Evolutionary conservation across 2,888 invertebrate species (phyloP), one percentile per base, ranked within the genome.

Genomic region (Sylvicola cinctus): DNA sequence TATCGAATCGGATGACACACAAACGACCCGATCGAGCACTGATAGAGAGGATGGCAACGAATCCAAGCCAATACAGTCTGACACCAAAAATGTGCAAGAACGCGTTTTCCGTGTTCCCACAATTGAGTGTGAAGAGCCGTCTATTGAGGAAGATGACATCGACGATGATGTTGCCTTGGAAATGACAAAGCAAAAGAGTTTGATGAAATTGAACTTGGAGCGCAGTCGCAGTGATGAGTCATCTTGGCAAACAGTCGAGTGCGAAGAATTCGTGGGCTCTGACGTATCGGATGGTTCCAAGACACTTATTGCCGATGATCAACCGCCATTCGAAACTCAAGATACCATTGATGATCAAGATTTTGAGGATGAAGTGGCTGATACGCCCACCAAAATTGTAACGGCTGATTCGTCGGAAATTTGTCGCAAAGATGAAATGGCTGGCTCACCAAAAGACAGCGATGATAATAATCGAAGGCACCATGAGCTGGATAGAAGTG

Each of bases 201-300:
- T 52, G 38, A 45, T 55, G 2, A 52, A 51, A 40, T 44, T 56
- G 2, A 58, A 55, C 33, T 44, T 55, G 33, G 58, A 58, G 40
- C 63, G 70, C 3, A 70, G 68, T 38, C 60, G 61, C 44, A 74
- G 74, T 42, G 74, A 74, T 49, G 74, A 75, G 46, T 67, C 66
- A 2, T 74, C 74, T 2, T 74, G 70, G 68, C 61, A 70, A 42
- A 71, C 74, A 1, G 66, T 68, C 3, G 74, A 74, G 44, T 69
- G 69, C 47, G 74, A 74, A 41, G 74, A 74, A 45, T 65, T 62
- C 42, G 65, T 68, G n/a, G 68, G 65, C 12, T 65, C 68, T 3
- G 73, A 71, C 43, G 58, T 68, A 5, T 69, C 74, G 7, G 74
- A 74, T 42, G 52, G 53, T 40, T 67, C 17, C 14, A 31, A 12